Evolutionary conservation across 2,888 invertebrate genomes (phyloP), one percentile per base, ranked within the genome.

Genomic region (Oligia fasciuncula): DNA sequence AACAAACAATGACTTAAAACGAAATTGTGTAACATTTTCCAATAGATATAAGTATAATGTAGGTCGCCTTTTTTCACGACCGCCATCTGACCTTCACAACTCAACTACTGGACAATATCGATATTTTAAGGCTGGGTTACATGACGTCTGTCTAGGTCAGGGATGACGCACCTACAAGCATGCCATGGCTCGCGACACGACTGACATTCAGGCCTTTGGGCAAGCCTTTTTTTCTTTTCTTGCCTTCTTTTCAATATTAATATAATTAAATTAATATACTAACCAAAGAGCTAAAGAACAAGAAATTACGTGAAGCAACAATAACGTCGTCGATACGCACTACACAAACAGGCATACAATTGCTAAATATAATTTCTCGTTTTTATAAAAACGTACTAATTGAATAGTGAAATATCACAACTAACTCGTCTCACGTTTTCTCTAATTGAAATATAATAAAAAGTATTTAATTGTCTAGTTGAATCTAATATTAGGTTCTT

Each of bases 71-170:
- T 80, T 54, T 60, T 62, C 81, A 63, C 40, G 68, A 57, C 76
- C 68, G 68, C 40, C 63, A 63, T 63, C 40, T 69, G 57, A 69
- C 80, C 76, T 80, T 81, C 29, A 57, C 19, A 40, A 29, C 40
- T 49, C 6, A 49, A 49, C 35, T 63, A 69, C 40, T 81, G 76
- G 80, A 63, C 68, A 81, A 63, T 81, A 76, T 80, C 81, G 68
- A 80, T 81, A 67, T 80, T 81, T 68, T 63, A 81, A 81, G 80
- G 80, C 57, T 68, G 43, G 81, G 54, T 76, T 29, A 68, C 57
- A 35, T 63, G 17, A 63, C 46, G 23, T n/a, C 76, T 76, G 62
- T 81, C 81, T 81, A 81, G 81, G 76, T 80, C 81, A 80, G 40
- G 63, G 81, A 57, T 80, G 68, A 63, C 67, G 75, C 49, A 57